Percentiles rank a stretch among this genome's conserved stretches.
phyloP scores from a whole-genome alignment of 2,113 vertebrate genomes.

The Ammodytes marinus region DNA sequence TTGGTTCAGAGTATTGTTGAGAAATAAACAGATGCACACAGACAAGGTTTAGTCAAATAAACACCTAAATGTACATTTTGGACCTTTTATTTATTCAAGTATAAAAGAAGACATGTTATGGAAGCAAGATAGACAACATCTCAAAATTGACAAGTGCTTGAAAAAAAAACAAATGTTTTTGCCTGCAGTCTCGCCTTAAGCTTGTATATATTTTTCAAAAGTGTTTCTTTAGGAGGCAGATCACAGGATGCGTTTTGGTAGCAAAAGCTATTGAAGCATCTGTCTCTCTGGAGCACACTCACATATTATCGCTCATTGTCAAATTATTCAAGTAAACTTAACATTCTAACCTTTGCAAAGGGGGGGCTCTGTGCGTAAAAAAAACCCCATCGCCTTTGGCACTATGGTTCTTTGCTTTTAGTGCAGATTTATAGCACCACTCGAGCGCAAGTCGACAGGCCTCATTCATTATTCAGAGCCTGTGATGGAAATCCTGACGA shows the following conservation, averaged over 20 bases:
- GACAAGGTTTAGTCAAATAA: too few species aligned
- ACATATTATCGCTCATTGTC: conserved; percentile 1
- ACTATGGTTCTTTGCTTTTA: conserved; percentile 46
- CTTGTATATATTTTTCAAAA: neutral
- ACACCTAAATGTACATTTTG: too few species aligned
- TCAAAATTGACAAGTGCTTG: too few species aligned
- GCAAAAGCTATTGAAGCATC: neutral
- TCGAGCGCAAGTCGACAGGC: conserved; percentile 36
- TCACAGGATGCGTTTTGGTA: neutral
- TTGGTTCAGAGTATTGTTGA: too few species aligned
- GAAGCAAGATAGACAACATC: too few species aligned
- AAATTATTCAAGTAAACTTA: conserved; percentile 23
- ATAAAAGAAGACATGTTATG: too few species aligned
- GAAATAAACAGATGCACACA: too few species aligned
- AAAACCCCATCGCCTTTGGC: conserved; percentile 48
- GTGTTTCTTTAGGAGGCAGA: too few species aligned
- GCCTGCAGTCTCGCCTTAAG: neutral
- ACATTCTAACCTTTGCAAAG: conserved; percentile 35
- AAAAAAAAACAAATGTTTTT: too few species aligned
- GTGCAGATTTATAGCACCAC: conserved; percentile 64
- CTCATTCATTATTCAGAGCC: conserved; percentile 71
- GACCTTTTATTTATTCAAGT: too few species aligned
- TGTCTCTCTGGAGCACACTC: neutral
- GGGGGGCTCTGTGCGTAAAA: conserved; percentile 15
- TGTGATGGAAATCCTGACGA: conserved; percentile 42